Percentiles rank a stretch among this genome's conserved stretches.
Evolutionary conservation across 2,113 vertebrate species (phyloP).

Genomic region (Malurus cyaneus): DNA sequence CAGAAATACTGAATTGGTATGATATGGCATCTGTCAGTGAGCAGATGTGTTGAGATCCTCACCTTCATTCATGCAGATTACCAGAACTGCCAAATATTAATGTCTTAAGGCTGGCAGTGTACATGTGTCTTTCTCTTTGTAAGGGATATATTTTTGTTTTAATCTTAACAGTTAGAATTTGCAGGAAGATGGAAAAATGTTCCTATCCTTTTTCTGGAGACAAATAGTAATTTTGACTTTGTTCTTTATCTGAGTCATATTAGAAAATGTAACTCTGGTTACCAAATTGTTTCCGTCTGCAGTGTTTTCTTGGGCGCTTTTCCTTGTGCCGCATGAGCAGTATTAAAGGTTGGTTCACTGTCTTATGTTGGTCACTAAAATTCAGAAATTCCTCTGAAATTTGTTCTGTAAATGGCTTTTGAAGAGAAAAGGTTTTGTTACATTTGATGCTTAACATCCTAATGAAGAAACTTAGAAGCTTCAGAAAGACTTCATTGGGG

Average conservation of each 20-base stretch:
- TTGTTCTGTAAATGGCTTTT: background rate
- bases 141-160: background rate
- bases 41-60: background rate
- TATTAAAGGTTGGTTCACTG: background rate
- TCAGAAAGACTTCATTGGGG: background rate
- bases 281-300: slow-evolving; percentile 23
- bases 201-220: background rate
- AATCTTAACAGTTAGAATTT: background rate
- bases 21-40: background rate
- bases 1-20: background rate
- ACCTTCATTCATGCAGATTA: background rate
- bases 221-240: background rate
- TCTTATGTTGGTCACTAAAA: background rate
- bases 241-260: slow-evolving; percentile 7
- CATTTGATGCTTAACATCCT: background rate
- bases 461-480: background rate
- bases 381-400: background rate
- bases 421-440: background rate
- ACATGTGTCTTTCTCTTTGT: background rate
- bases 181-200: background rate
- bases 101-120: background rate
- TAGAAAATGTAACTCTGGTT: slow-evolving; percentile 14
- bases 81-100: background rate
- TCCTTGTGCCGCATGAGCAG: background rate
- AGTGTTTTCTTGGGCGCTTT: background rate